Conservation (phyloP, 2,797 vertebrate genomes). For the Liparis tanakae region DNA sequence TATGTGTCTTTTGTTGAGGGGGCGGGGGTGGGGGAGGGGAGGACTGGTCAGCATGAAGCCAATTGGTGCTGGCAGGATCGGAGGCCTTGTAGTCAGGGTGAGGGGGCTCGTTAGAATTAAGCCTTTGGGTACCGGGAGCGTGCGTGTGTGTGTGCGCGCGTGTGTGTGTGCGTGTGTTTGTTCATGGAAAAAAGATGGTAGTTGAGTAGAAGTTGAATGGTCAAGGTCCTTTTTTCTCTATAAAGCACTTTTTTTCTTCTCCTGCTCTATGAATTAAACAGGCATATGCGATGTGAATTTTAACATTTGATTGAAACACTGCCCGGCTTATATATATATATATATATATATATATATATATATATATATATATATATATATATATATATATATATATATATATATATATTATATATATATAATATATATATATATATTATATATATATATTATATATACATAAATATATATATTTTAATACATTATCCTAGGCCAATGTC, state of each 20-base stretch:
- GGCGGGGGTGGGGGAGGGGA: conserved; percentile 30
- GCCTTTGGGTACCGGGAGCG: conserved; percentile 57
- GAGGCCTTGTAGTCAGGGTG: conserved; percentile 69
- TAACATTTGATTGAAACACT: conserved; percentile 16
- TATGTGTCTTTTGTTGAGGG: conserved; percentile 49
- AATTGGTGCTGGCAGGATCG: conserved; percentile 72
- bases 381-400: no score
- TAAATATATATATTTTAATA: no score
- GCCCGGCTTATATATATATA: neutral
- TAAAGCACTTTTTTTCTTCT: conserved; percentile 8
- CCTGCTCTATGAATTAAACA: conserved; percentile 21
- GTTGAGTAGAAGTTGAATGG: conserved; percentile 24
- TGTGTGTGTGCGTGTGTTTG: conserved; percentile 31
- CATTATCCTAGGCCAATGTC: neutral
- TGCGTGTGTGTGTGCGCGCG: conserved; percentile 27
- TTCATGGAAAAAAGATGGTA: conserved; percentile 28
- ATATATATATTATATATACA: no score
- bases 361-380: no score
- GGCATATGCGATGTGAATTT: conserved; percentile 19
- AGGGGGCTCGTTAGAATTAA: conserved; percentile 69
- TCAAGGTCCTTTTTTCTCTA: conserved; percentile 38
- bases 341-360: no score
- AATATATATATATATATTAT: neutral
- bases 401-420: no score
- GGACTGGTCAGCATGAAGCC: conserved; percentile 70